Evolutionary conservation across 2,113 vertebrate genomes (phyloP), one percentile per base, ranked within the genome.

Genomic region (Ptychochromis oligacanthus): DNA sequence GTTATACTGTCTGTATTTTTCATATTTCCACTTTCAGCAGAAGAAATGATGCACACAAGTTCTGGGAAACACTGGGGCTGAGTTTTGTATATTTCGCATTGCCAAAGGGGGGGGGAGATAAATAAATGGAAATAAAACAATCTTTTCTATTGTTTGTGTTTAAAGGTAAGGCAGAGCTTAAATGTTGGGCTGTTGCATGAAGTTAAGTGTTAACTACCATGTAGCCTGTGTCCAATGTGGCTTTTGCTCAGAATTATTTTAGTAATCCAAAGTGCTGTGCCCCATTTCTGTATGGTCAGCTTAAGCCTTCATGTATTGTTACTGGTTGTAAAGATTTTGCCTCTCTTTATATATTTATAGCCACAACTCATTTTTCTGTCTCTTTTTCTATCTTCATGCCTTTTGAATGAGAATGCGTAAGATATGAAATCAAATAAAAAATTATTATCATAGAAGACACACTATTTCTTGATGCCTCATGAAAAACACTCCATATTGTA

Each of bases 321-420:
- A 90, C 83, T 81, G 89, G 92, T 79, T 94, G 85, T 94, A 92
- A 92, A 93, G 77, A 92, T 80, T 87, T 79, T 82, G 76, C 80
- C 79, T 91, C 83, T 93, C 86, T 95, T 94, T 94, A 89, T 94
- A 93, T 85, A 92, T 94, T 94, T 93, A 88, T 93, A 94, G 78
- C 40, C 86, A 89, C 88, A 75, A 72, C 31, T 36, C 89, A 92
- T 93, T 90, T n/a, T 90, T 89, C 65, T 88, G 79, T 95, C 88
- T 81, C 83, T 56, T 93, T 95, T 93, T 94, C 90, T 93, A 93
- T 93, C 77, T 78, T 91, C 88, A 91, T 90, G 89, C 87, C 86
- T 92, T 94, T 93, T 92, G 87, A 90, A 93, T 92, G 90, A 88
- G 43, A 93, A 91, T 83, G 88, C 80, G 84, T 56, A 78, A 76